Conservation (phyloP, 2,113 vertebrate genomes). For the Lanius collurio region DNA sequence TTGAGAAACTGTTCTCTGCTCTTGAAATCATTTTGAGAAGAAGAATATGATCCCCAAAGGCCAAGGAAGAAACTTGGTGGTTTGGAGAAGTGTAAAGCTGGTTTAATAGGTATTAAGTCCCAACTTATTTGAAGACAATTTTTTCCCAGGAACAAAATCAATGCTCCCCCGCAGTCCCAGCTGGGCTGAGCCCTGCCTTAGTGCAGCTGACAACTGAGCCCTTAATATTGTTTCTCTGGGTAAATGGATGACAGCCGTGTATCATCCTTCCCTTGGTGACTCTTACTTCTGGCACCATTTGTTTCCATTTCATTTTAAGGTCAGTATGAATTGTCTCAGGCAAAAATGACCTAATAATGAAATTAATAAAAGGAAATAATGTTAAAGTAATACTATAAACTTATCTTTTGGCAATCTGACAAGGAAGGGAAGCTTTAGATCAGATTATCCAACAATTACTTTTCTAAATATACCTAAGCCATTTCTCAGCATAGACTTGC, state of each 20-base stretch:
- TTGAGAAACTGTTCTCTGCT: neutral
- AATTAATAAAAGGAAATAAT: slow-evolving; percentile 19
- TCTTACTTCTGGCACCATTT: slow-evolving; percentile 45
- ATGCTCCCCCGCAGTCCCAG: neutral
- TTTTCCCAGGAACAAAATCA: neutral
- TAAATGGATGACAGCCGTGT: neutral
- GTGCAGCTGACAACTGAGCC: neutral
- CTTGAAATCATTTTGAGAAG: neutral
- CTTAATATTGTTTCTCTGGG: neutral
- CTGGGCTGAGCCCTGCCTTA: neutral
- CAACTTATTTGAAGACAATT: neutral
- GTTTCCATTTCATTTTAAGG: slow-evolving; percentile 50
- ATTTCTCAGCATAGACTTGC: neutral
- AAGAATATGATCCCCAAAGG: neutral
- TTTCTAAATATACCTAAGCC: neutral
- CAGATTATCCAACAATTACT: slow-evolving; percentile 3
- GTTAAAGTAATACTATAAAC: slow-evolving; percentile 11
- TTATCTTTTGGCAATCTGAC: neutral
- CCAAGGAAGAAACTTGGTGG: neutral
- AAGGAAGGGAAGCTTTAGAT: neutral
- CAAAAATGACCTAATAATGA: slow-evolving; percentile 37
- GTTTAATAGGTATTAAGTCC: neutral
- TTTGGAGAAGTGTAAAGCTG: neutral
- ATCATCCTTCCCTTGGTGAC: slow-evolving; percentile 17
- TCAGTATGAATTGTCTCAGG: slow-evolving; percentile 36